Base-by-base conservation (phyloP, 2,888 invertebrate species). In the Miltochrista miniata region DNA sequence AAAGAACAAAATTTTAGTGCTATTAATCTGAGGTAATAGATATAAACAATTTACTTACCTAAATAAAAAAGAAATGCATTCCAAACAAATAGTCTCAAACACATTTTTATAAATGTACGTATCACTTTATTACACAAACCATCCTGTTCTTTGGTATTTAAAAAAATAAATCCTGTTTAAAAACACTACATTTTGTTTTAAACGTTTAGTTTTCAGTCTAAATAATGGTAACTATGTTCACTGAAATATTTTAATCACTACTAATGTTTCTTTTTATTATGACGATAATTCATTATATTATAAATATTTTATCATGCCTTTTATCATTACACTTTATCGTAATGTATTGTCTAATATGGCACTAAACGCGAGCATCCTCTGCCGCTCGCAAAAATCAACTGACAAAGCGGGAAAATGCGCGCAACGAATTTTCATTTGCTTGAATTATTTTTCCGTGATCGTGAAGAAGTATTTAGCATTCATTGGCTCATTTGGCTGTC, bases 11-110 rank as follows among this genome's bases (percentile, higher is more conserved):
- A n/a, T n/a, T n/a, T n/a, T n/a, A n/a, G n/a, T n/a, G n/a, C n/a
- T n/a, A n/a, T n/a, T n/a, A n/a, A n/a, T n/a, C n/a, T n/a, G n/a
- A n/a, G n/a, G n/a, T n/a, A n/a, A n/a, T n/a, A n/a, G n/a, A 18
- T 2, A 31, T 37, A 42, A 33, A 7, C 13, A 10, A 7, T 13
- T 13, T 34, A 51, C 81, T 79, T 62, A 82, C 81, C 76, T 38
- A 77, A 53, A 40, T 74, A 59, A 45, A 76, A 52, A 14, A 77
- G 55, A 42, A 68, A 73, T 29, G 68, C 54, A 11, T 63, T 60
- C 58, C 74, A 73, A 58, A 74, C 38, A 48, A 60, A 53, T 15
- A 69, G 52, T 61, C 70, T 73, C 69, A 67, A 68, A 70, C 57
- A 61, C 81, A 79, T 77, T 47, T 51, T 41, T 40, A 5, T 64